Evolutionary conservation across 2,797 vertebrate genomes (phyloP), one percentile per base, ranked within the genome.

Genomic region (Molossus alvarezi): DNA sequence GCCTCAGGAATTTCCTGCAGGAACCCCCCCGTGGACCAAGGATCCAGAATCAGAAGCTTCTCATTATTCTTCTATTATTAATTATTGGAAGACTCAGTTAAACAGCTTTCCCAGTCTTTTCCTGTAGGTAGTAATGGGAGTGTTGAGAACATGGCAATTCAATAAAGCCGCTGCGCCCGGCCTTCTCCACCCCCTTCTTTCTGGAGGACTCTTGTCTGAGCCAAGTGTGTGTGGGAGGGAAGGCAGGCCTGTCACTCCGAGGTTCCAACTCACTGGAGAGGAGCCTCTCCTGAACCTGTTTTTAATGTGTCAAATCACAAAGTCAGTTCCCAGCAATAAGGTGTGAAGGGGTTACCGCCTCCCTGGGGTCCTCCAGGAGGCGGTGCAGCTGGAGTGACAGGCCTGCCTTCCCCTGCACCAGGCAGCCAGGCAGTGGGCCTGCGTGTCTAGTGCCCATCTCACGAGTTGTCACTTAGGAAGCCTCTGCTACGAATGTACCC

Each of bases 261-360:
- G 76, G 90, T 95, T 96, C 94, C 93, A 80, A n/a, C 79, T 87
- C 92, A 29, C 95, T 96, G 97, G 96, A 97, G 95, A 95, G 95
- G 62, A 90, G 95, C 87, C 91, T 85, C 55, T 25, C 89, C 20
- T 73, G 95, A 88, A 75, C 93, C 90, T 96, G 97, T 84, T 96
- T 95, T 96, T 94, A 97, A 97, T 75, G 93, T 94, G 93, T 97
- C 96, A 94, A 13, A 95, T 96, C 93, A 84, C 83, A 65, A n/a
- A 95, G 89, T 37, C 93, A 60, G 90, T 90, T 92, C 67, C 64
- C 12, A 0, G 95, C 97, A 95, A 62, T 84, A 77, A 89, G 92
- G 93, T 91, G 90, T 64, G 91, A 91, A 84, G 94, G 95, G 97
- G 97, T 88, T 60, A 51, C 91, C 29, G 87, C 41, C 77, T 85